These are phyloP conservation scores for Arothron firmamentum DNA, from an alignment of 2,113 vertebrate species.

Conservation along the genomic window DNA sequence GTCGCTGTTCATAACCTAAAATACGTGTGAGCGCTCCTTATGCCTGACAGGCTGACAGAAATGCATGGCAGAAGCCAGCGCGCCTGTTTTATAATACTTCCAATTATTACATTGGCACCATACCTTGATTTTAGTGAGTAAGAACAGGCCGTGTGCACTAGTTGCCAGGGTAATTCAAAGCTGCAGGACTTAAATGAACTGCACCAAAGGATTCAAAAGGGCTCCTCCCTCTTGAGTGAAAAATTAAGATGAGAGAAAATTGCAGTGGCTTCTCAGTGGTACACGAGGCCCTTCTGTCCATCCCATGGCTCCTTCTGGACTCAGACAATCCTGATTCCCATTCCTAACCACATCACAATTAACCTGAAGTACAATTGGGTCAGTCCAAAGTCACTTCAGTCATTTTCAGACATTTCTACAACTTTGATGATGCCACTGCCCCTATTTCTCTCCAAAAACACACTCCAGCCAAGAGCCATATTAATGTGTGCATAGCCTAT, in stretches of 20 bases:
- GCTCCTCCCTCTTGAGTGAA: slow-evolving; percentile 45
- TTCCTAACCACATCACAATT: slow-evolving; percentile 68
- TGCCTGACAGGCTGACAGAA: slow-evolving; percentile 30
- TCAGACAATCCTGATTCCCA: slow-evolving; percentile 44
- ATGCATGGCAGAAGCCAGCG: slow-evolving; percentile 12
- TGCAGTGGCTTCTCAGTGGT: slow-evolving; percentile 31
- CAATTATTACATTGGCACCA: neutral
- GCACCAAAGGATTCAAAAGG: slow-evolving; percentile 40
- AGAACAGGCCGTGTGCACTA: neutral
- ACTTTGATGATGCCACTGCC: slow-evolving; percentile 56
- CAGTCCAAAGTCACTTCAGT: slow-evolving; percentile 46
- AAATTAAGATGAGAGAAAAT: slow-evolving; percentile 66
- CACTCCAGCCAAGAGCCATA: slow-evolving; percentile 26
- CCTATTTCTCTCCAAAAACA: slow-evolving; percentile 39
- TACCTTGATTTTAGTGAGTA: neutral
- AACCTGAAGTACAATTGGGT: slow-evolving; percentile 62
- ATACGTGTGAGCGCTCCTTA: slow-evolving; percentile 25
- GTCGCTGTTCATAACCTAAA: slow-evolving; percentile 41
- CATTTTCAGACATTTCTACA: slow-evolving; percentile 55
- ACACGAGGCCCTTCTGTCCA: slow-evolving; percentile 59
- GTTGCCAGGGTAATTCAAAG: slow-evolving; percentile 21
- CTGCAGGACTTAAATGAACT: slow-evolving; percentile 54
- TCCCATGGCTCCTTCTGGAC: slow-evolving; percentile 46
- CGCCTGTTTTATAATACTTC: slow-evolving; percentile 1
- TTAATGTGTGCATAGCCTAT: slow-evolving; percentile 42